Evolutionary conservation across 1,140 invertebrate genomes (phyloP).

Genomic region (Leptinotarsa texana): DNA sequence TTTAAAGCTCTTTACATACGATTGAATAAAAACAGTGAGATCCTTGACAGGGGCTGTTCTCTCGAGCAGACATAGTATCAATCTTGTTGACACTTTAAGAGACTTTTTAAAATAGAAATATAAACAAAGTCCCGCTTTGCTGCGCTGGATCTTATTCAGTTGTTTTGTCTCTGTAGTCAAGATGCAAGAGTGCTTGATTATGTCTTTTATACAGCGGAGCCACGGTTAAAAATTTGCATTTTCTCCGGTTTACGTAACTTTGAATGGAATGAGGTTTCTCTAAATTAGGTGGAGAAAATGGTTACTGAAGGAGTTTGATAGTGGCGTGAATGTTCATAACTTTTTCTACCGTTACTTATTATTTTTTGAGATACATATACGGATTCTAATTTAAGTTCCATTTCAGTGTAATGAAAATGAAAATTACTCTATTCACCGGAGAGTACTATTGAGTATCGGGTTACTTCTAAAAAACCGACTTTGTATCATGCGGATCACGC

Average conservation of each 20-base stretch:
- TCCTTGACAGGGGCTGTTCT: slow-evolving; percentile 24
- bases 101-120: slow-evolving; percentile 20
- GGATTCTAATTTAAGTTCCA: too few species aligned
- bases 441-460: too few species aligned
- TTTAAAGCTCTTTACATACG: slow-evolving; percentile 36
- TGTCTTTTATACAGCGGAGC: neutral
- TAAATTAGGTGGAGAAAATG: neutral
- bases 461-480: too few species aligned
- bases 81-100: slow-evolving; percentile 25
- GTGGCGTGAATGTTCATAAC: too few species aligned
- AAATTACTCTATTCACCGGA: too few species aligned
- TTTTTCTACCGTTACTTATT: too few species aligned
- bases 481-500: too few species aligned
- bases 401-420: too few species aligned
- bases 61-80: slow-evolving; percentile 27
- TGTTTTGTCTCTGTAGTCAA: slow-evolving; percentile 16
- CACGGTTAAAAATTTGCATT: neutral
- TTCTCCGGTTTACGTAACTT: neutral
- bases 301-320: too few species aligned
- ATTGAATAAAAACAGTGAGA: slow-evolving; percentile 40
- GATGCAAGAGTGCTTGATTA: slow-evolving; percentile 11
- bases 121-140: slow-evolving; percentile 18
- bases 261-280: neutral
- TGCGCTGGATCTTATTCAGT: slow-evolving; percentile 9
- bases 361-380: too few species aligned